Evolutionary conservation across 2,888 invertebrate genomes (phyloP), one percentile per base, ranked within the genome.

Genomic region (Serrognathus titanus): DNA sequence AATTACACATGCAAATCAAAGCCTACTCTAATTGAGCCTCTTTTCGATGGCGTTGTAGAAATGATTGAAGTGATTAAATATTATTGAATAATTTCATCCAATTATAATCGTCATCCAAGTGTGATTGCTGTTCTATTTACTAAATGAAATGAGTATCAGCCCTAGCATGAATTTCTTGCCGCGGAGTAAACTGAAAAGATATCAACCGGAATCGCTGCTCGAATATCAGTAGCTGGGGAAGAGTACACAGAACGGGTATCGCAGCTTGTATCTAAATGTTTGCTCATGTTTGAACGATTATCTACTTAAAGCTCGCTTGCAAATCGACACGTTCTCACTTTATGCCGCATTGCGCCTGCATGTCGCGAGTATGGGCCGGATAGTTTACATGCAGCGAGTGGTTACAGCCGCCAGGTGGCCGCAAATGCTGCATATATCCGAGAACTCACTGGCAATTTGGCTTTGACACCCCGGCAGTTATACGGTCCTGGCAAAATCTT

Each of bases 291-390:
- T 45, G 45, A 7, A 13, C 45, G 31, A 52, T 45, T 54, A 54
- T 54, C 48, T 47, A 38, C 35, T 48, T 38, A 53, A 47, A 48
- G 47, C 40, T 41, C 41, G n/a, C 51, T 53, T 56, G 60, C 61
- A 62, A 68, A 69, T 70, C 69, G 69, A 68, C 69, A 68, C 68
- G 66, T 66, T 63, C 63, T 52, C 66, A 61, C 62, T 66, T 66
- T 66, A 65, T 66, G 58, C 64, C 63, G 63, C 66, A 65, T 61
- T 68, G 66, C 67, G 66, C 60, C 54, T 43, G 47, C 38, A 20
- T 49, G 50, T 43, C 39, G 51, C 49, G 6, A 13, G 47, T 40
- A n/a, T 12, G 48, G 51, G 37, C 59, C 59, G 48, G 45, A 62
- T 66, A 65, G 66, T 66, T 65, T 66, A 67, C 66, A 67, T 67